Percentiles rank a stretch among this genome's conserved stretches.
Evolutionary conservation across 2,888 invertebrate species (phyloP).

Genomic region (Microplitis deprimator): DNA sequence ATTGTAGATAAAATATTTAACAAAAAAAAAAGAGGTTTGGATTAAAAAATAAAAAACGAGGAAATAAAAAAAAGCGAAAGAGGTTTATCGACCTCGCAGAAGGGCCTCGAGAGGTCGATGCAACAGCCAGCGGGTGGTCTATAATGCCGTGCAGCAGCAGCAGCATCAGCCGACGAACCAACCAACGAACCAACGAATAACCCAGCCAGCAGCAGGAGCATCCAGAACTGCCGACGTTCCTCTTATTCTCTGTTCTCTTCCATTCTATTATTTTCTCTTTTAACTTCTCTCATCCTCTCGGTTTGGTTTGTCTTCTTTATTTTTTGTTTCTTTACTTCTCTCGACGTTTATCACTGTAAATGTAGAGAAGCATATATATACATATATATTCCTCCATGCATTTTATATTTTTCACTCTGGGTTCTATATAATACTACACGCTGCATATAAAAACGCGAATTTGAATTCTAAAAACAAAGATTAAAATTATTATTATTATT

Average conservation of each 20-base stretch:
- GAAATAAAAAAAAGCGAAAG: conserved; percentile 5
- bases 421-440: too few species aligned
- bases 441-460: too few species aligned
- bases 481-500: too few species aligned
- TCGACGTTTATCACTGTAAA: conserved; percentile 17
- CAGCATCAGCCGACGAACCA: neutral
- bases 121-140: conserved; percentile 45
- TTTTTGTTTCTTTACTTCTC: neutral
- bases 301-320: conserved; percentile 1
- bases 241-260: conserved; percentile 10
- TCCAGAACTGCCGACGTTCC: conserved; percentile 42
- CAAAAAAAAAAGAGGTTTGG: neutral
- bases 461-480: too few species aligned
- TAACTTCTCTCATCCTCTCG: conserved; percentile 25
- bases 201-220: conserved; percentile 30
- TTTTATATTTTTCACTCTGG: neutral
- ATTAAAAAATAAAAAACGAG: neutral
- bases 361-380: neutral
- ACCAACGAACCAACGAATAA: neutral
- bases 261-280: conserved; percentile 38
- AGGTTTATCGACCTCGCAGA: conserved; percentile 49
- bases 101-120: conserved; percentile 43
- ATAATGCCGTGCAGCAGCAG: conserved; percentile 32
- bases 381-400: neutral
- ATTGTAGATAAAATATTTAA: neutral